Percentiles rank a stretch among this genome's conserved stretches.
Conservation (phyloP, 2,113 vertebrate genomes). For the Centropus unirufus region DNA sequence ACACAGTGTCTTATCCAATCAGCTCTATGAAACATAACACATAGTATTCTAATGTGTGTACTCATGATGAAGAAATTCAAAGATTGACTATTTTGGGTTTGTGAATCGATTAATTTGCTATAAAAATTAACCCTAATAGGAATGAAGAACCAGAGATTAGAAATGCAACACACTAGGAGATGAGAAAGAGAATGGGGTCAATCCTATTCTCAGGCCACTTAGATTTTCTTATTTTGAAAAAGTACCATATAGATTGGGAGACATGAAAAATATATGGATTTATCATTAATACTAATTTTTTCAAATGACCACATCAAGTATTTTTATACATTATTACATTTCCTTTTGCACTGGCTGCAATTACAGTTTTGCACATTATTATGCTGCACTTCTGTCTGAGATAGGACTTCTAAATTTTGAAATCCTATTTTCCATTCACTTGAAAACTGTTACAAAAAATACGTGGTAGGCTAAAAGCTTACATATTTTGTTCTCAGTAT, state of each 20-base stretch:
- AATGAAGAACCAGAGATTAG: background rate
- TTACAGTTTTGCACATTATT: background rate
- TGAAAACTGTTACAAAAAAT: background rate
- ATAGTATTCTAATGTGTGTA: background rate
- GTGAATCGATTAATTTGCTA: background rate
- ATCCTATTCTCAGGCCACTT: background rate
- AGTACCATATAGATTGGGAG: background rate
- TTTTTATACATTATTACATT: background rate
- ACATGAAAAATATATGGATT: background rate
- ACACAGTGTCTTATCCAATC: background rate
- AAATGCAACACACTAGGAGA: background rate
- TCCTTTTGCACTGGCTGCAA: background rate
- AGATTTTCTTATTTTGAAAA: background rate
- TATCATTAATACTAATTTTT: background rate
- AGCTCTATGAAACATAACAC: background rate
- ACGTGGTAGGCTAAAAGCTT: background rate
- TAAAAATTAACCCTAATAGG: background rate
- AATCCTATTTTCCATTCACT: background rate
- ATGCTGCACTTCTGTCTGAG: background rate
- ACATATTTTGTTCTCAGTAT: background rate
- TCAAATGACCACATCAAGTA: background rate
- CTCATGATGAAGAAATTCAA: background rate
- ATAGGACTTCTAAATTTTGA: background rate
- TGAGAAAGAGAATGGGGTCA: background rate
- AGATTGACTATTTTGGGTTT: background rate